These are phyloP conservation scores for Solenodon paradoxus DNA, from an alignment of 2,113 vertebrate species.

Conservation along the genomic window DNA sequence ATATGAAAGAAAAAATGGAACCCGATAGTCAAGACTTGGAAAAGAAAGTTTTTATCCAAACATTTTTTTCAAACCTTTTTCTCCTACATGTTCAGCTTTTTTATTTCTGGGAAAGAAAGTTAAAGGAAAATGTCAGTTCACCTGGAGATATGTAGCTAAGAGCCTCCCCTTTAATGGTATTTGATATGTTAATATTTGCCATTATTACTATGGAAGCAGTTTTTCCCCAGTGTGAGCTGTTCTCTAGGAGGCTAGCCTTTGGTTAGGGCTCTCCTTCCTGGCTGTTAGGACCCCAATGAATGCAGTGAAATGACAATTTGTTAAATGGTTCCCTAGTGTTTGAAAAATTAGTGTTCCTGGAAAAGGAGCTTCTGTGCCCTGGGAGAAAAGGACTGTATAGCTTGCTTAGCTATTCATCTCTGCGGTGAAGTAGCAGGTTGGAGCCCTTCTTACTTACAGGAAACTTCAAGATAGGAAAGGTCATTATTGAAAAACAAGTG, in stretches of 20 bases:
- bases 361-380: not conserved
- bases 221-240: not conserved
- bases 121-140: not conserved
- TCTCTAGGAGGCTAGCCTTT: not conserved
- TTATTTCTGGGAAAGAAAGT: not conserved
- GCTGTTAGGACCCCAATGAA: not conserved
- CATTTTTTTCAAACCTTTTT: not conserved
- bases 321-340: not conserved
- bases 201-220: slow-evolving; percentile 3
- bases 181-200: slow-evolving; percentile 23
- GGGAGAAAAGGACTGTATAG: not conserved
- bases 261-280: not conserved
- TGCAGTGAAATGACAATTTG: slow-evolving; percentile 10
- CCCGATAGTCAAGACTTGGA: not conserved
- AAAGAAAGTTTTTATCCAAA: not conserved
- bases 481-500: not conserved
- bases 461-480: not conserved
- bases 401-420: slow-evolving; percentile 8
- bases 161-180: not conserved
- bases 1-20: not conserved
- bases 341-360: not conserved
- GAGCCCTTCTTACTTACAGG: not conserved
- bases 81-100: not conserved
- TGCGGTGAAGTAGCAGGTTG: not conserved
- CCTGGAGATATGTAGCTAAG: not conserved